Evolutionary conservation across 1,140 invertebrate genomes (phyloP), one percentile per base, ranked within the genome.

Genomic region (Panagrolaimus sp.): DNA sequence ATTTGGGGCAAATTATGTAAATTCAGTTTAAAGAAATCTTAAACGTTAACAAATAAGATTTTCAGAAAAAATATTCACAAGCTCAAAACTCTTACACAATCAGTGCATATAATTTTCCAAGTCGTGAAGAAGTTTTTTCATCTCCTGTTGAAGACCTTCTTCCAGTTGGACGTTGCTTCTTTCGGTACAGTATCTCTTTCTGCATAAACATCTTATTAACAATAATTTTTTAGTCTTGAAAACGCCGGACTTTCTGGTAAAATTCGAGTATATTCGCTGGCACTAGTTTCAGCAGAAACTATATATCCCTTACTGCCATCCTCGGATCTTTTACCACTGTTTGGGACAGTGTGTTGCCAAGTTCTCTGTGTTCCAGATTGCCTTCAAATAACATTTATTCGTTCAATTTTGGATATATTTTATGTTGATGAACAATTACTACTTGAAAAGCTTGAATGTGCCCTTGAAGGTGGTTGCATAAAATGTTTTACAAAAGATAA

Each of bases 41-140:
- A 16, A 0, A 20, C 11, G 11, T 23, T 1, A 11, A 3, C 2
- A 27, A 16, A n/a, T 9, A 57, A n/a, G 11, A 25, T n/a, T 57
- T 57, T 57, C 20, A 57, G 51, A 57, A 57, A 57, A 57, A 57
- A 27, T 27, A 57, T 57, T 57, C 51, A 20, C 51, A 57, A 16
- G 20, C 51, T 9, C 51, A 57, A 57, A 25, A 20, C 9, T 20
- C 51, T 57, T 57, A 57, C n/a, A 57, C 51, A 25, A 57, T 57
- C n/a, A n/a, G 13, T 3, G 51, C 51, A 20, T 57, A 57, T 57
- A 27, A 57, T 27, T 57, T 57, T 25, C 51, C 51, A 57, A 25
- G 20, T 25, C 51, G 51, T 57, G 51, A 57, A 57, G 51, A 57
- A 13, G 20, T 57, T 27, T 57, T 57, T 57, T 57, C 51, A 20